Conservation (phyloP, 2,113 vertebrate genomes). For the Capricornis sumatraensis region DNA sequence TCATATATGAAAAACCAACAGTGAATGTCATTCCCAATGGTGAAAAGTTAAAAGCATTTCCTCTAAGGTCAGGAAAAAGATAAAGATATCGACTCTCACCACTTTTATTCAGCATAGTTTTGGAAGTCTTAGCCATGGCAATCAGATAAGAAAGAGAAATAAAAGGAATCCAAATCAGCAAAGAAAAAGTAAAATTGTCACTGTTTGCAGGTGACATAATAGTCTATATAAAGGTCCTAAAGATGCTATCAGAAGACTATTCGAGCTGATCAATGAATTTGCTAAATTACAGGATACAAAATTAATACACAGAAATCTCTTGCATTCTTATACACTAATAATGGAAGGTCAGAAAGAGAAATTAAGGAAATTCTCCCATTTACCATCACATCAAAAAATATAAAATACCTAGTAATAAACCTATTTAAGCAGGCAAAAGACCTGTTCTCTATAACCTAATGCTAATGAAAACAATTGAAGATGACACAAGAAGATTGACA, state of each 20-base stretch:
- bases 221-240: neutral
- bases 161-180: neutral
- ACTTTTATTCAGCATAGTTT: neutral
- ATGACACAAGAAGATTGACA: neutral
- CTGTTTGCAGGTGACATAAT: neutral
- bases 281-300: neutral
- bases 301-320: neutral
- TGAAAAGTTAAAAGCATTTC: neutral
- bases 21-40: neutral
- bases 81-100: neutral
- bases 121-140: neutral
- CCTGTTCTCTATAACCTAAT: neutral
- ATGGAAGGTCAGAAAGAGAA: neutral
- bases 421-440: neutral
- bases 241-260: neutral
- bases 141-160: neutral
- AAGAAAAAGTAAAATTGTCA: neutral
- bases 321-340: neutral
- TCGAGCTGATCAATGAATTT: neutral
- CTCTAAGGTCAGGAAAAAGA: neutral
- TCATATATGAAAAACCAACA: neutral
- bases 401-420: neutral
- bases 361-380: neutral
- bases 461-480: neutral
- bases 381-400: neutral